Percentiles rank a stretch among this genome's conserved stretches.
These are phyloP conservation scores for Boloria euphrosyne DNA, from an alignment of 2,888 invertebrate genomes.

Conservation along the genomic window DNA sequence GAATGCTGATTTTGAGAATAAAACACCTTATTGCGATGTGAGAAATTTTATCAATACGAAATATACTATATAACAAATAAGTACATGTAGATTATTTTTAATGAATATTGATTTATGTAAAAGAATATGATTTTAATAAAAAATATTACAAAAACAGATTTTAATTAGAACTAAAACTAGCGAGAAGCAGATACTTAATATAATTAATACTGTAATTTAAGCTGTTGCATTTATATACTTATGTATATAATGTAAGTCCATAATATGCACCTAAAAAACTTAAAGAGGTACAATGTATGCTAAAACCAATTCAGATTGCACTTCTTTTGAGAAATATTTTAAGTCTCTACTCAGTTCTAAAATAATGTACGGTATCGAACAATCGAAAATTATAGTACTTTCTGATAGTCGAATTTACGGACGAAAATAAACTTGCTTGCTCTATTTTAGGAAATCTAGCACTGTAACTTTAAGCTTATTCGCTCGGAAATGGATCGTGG, in stretches of 20 bases:
- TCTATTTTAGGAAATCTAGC: slow-evolving; percentile 10
- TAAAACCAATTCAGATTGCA: neutral
- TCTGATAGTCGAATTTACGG: slow-evolving; percentile 12
- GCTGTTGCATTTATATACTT: no score
- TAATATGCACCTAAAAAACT: neutral
- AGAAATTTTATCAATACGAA: neutral
- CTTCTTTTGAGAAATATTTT: neutral
- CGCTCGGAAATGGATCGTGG: neutral
- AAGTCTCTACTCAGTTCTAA: slow-evolving; percentile 6
- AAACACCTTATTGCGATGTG: neutral
- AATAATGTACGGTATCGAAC: slow-evolving; percentile 6
- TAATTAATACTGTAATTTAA: no score
- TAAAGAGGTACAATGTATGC: neutral
- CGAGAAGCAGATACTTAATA: no score
- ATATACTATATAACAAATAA: neutral
- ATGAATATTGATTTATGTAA: neutral
- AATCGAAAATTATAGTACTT: slow-evolving; percentile 14
- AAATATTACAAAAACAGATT: no score
- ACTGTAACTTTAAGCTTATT: slow-evolving; percentile 5
- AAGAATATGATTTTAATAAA: no score
- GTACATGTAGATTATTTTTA: neutral
- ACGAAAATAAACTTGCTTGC: slow-evolving; percentile 7
- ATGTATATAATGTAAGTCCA: neutral
- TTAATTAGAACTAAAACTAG: no score
- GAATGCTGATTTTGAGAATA: slow-evolving; percentile 11